A percentile compares a stretch with the other conserved stretches of the same genome.
Conservation (phyloP, 2,113 vertebrate genomes). For the Xiphias gladius region DNA sequence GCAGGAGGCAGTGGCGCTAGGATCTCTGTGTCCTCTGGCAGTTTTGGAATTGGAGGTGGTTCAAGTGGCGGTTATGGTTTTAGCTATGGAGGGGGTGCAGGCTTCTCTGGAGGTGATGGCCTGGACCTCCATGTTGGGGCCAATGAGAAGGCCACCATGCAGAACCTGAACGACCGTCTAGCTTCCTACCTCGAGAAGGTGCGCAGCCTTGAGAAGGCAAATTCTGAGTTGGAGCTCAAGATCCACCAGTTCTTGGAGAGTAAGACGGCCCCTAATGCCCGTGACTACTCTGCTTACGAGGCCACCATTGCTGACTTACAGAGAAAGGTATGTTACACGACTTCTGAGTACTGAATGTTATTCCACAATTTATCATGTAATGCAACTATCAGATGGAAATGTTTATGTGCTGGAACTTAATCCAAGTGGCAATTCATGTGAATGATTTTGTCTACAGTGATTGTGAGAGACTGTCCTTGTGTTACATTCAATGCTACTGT, state of each 20-base stretch:
- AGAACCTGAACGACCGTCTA: constrained; percentile 94
- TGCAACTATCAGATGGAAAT: neutral
- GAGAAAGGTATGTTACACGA: constrained; percentile 84
- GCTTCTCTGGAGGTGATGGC: constrained; percentile 4
- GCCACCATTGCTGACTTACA: constrained; percentile 88
- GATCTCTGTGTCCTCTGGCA: constrained; percentile 58
- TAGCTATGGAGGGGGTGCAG: constrained; percentile 1
- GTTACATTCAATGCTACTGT: neutral
- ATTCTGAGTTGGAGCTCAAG: constrained; percentile 86
- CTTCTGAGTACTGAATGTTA: neutral
- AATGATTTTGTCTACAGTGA: neutral
- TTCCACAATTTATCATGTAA: neutral
- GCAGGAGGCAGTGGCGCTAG: constrained; percentile 60
- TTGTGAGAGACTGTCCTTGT: neutral
- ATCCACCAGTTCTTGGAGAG: constrained; percentile 92
- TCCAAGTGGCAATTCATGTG: neutral
- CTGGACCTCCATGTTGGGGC: constrained; percentile 59
- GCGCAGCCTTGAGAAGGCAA: constrained; percentile 87
- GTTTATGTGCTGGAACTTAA: neutral
- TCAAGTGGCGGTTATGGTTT: constrained; percentile 15
- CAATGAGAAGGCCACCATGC: constrained; percentile 95
- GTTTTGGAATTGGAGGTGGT: constrained; percentile 20
- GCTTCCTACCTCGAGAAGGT: constrained; percentile 92
- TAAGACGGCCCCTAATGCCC: constrained; percentile 78
- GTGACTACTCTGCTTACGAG: constrained; percentile 87